phyloP scores from a whole-genome alignment of 2,113 vertebrate species.

The Chionodraco myersi region DNA sequence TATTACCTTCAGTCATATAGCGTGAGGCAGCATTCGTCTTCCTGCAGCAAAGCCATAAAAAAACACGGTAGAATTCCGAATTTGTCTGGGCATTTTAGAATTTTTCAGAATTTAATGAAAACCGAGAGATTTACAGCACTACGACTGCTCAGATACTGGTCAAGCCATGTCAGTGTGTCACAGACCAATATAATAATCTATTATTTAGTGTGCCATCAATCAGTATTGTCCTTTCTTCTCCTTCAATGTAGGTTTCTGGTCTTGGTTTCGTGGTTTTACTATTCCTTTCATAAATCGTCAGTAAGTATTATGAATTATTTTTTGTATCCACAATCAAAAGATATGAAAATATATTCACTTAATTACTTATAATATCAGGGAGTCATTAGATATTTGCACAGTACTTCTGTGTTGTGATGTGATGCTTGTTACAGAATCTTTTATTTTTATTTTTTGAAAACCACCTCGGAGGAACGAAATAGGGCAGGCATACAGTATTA shows the following conservation, averaged over 20 bases:
- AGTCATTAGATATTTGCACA: neutral
- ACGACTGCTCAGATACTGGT: neutral
- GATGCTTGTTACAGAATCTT: neutral
- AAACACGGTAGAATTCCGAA: neutral
- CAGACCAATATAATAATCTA: slow-evolving; percentile 4
- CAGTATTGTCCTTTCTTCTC: neutral
- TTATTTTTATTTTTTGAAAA: too few relatives aligned
- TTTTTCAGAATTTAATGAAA: neutral
- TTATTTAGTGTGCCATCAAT: slow-evolving; percentile 14
- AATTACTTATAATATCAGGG: neutral
- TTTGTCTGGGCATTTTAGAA: neutral
- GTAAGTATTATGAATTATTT: neutral
- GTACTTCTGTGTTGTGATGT: neutral
- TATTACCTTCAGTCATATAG: slow-evolving; percentile 44
- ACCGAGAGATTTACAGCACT: neutral
- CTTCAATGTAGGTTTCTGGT: neutral
- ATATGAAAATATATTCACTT: neutral
- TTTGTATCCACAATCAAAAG: neutral
- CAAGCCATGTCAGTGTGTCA: slow-evolving; percentile 18
- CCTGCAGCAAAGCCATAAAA: neutral
- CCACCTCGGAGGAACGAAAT: neutral
- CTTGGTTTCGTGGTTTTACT: neutral
- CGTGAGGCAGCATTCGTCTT: slow-evolving; percentile 2
- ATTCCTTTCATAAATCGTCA: neutral
- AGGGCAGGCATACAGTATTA: neutral